Evolutionary conservation across 2,113 vertebrate genomes (phyloP), one percentile per base, ranked within the genome.

Genomic region (Phylloscopus trochiloides): DNA sequence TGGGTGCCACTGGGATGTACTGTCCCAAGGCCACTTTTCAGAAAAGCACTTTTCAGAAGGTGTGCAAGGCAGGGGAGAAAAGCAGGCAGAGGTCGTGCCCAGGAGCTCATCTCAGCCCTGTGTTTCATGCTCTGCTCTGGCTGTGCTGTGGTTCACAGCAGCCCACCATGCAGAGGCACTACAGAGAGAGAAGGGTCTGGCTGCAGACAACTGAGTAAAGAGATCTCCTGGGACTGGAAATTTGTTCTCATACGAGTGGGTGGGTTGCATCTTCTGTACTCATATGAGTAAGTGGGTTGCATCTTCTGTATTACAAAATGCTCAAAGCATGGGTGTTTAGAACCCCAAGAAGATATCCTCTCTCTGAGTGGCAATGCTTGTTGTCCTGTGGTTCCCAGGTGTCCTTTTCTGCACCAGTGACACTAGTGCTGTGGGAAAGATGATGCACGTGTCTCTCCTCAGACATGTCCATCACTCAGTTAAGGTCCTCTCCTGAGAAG

Each of bases 111-210:
- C 25, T 58, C 29, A 86, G 32, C 43, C 32, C 52, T 42, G 13
- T 1, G 1, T n/a, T 31, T 24, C 25, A n/a, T 13, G 9, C 71
- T 74, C 42, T 58, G 18, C 70, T 70, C n/a, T 86, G 3, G 3
- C 59, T 75, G 43, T 34, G 26, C 54, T 54, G 50, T 8, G 3
- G 32, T 17, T 70, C 7, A 3, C n/a, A 42, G 65, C 34, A 92
- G 40, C 32, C 34, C n/a, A 8, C 0, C 0, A 17, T 42, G 21
- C 25, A 61, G 65, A 4, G 2, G 32, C 22, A 59, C 17, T 22
- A 6, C 1, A 50, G 14, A 54, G 24, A n/a, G 38, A 67, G 14
- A 7, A 10, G 22, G 17, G 11, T 32, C 58, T 76, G 54, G 26
- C 22, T 92, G 48, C 14, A 42, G 48, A 38, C 16, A 24, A 6